Percentiles rank a stretch among this genome's conserved stretches.
Conservation (phyloP, 2,888 invertebrate genomes). For the Hypolimnas misippus region DNA sequence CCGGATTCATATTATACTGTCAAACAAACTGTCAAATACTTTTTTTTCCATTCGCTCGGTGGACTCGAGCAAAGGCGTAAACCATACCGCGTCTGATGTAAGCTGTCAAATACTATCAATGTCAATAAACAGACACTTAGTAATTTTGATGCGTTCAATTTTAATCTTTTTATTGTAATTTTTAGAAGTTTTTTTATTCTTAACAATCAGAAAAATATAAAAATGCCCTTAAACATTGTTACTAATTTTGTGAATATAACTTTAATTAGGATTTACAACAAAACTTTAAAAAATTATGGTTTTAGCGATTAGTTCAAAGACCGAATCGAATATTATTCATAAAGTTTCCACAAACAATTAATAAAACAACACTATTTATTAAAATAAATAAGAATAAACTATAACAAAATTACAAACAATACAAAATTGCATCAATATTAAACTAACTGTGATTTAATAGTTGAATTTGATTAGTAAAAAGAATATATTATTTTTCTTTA, state of each 20-base stretch:
- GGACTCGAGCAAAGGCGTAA: neutral
- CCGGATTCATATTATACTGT: no score
- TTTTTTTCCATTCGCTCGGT: no score
- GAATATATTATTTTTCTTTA: slow-evolving; percentile 24
- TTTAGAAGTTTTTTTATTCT: no score
- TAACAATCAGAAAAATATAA: no score
- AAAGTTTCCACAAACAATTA: neutral
- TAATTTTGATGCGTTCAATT: neutral
- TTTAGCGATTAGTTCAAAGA: no score
- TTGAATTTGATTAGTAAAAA: neutral
- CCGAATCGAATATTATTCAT: no score
- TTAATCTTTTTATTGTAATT: neutral
- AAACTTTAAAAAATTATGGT: no score
- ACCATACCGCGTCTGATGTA: neutral
- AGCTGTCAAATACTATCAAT: neutral
- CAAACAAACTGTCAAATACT: no score
- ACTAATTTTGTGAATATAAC: no score
- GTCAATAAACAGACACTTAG: neutral
- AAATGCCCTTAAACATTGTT: no score
- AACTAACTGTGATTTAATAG: neutral
- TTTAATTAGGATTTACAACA: no score
- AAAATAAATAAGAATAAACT: slow-evolving; percentile 16
- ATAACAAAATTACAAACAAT: slow-evolving; percentile 23
- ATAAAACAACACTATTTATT: slow-evolving; percentile 13
- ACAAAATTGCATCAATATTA: slow-evolving; percentile 30